phyloP scores from a whole-genome alignment of 2,113 vertebrate species.

The Neogale vison region DNA sequence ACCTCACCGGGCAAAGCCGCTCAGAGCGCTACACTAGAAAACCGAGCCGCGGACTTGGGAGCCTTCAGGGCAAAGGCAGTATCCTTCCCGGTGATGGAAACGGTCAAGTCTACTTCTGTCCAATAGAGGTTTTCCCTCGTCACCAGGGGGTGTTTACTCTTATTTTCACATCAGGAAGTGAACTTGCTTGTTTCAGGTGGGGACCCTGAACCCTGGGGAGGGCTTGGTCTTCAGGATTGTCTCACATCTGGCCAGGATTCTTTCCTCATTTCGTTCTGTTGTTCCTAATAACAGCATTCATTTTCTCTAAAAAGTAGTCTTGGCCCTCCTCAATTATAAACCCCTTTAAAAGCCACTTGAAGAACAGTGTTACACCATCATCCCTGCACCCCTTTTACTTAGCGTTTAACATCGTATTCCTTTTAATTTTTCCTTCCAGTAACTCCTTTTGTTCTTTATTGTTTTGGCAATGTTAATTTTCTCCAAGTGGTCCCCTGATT shows the following conservation, averaged over 20 bases:
- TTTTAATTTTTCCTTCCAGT: slow-evolving; percentile 73
- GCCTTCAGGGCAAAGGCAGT: slow-evolving; percentile 61
- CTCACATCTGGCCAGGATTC: slow-evolving; percentile 68
- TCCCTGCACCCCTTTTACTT: not conserved
- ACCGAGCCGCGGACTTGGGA: not conserved
- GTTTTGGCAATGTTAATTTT: slow-evolving; percentile 68
- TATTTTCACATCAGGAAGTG: slow-evolving; percentile 57
- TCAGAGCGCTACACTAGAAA: not conserved
- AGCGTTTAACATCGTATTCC: slow-evolving; percentile 46
- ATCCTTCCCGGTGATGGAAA: slow-evolving; percentile 21
- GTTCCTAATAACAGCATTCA: slow-evolving; percentile 66
- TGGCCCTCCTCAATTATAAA: slow-evolving; percentile 49
- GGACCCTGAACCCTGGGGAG: slow-evolving; percentile 55
- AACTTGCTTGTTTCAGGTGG: slow-evolving; percentile 59
- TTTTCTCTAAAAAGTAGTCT: slow-evolving; percentile 67
- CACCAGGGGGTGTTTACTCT: slow-evolving; percentile 57
- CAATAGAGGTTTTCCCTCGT: slow-evolving; percentile 39
- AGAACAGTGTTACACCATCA: slow-evolving; percentile 23
- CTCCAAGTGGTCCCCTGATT: slow-evolving; percentile 59
- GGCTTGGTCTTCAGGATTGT: slow-evolving; percentile 66
- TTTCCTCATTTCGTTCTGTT: slow-evolving; percentile 74
- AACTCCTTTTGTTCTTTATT: slow-evolving; percentile 68
- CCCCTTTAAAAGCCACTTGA: slow-evolving; percentile 62
- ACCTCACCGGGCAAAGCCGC: not conserved
- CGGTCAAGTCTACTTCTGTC: not conserved